Percentiles rank a stretch among this genome's conserved stretches.
phyloP scores from a whole-genome alignment of 2,797 vertebrate genomes.

The Loriculus beryllinus region DNA sequence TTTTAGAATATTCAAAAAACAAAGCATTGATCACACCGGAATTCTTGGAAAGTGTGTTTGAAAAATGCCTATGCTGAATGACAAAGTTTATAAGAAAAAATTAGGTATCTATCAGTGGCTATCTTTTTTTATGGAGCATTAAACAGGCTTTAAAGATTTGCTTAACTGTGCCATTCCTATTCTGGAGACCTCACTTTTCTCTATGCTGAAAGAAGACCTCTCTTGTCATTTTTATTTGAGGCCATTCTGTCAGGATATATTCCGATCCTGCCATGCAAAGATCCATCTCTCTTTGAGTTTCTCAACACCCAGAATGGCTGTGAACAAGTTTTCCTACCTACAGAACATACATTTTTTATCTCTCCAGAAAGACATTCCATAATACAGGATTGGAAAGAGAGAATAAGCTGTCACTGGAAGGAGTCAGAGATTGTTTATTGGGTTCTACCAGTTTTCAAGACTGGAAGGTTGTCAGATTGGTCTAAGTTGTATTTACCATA shows the following conservation, averaged over 20 bases:
- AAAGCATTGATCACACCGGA: not conserved
- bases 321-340: conserved; percentile 10
- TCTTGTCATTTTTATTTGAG: conserved; percentile 43
- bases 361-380: conserved; percentile 16
- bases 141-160: conserved; percentile 1
- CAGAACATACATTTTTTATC: conserved; percentile 25
- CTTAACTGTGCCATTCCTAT: not conserved
- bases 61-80: not conserved
- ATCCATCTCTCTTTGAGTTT: conserved; percentile 38
- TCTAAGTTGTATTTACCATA: not conserved
- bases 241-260: conserved; percentile 27
- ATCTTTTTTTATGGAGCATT: not conserved
- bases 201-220: not conserved
- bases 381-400: conserved; percentile 19
- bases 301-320: not conserved
- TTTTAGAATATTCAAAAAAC: not conserved
- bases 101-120: not conserved
- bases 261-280: not conserved
- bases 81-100: not conserved
- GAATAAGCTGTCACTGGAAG: conserved; percentile 31
- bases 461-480: not conserved
- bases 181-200: not conserved
- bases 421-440: conserved; percentile 27
- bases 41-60: not conserved
- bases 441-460: not conserved